Evolutionary conservation across 1,140 invertebrate species (phyloP).

Genomic region (Ruditapes philippinarum): DNA sequence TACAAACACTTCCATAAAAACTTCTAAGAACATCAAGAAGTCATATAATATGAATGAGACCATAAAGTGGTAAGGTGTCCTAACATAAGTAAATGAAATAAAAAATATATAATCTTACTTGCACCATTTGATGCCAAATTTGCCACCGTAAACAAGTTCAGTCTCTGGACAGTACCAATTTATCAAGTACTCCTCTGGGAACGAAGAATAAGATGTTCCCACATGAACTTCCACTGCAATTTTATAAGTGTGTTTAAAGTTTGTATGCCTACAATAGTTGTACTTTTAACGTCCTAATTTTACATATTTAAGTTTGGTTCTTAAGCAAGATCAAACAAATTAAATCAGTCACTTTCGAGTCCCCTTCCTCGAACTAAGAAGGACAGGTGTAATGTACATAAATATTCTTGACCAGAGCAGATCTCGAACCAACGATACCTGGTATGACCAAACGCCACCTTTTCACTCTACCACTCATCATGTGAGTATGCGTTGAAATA

Average conservation of each 20-base stretch:
- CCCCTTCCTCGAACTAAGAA: background rate
- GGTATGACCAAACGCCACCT: too few species aligned
- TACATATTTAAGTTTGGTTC: background rate
- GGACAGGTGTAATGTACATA: background rate
- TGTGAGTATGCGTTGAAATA: too few species aligned
- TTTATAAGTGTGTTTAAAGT: background rate
- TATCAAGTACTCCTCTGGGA: conserved; percentile 13
- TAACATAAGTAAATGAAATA: background rate
- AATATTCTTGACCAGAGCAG: too few species aligned
- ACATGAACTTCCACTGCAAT: background rate
- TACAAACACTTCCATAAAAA: too few species aligned
- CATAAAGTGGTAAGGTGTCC: too few species aligned
- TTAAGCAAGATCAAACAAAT: background rate
- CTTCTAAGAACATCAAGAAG: too few species aligned
- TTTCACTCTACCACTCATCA: too few species aligned
- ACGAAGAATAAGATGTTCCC: conserved; percentile 6
- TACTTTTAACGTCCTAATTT: too few species aligned
- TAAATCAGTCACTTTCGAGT: background rate
- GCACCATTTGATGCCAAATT: background rate
- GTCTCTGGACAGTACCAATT: conserved; percentile 28
- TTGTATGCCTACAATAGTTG: too few species aligned
- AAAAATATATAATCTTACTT: background rate
- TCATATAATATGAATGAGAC: too few species aligned
- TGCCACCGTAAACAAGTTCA: background rate
- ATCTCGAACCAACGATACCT: too few species aligned